These are phyloP conservation scores for Battus philenor DNA, from an alignment of 1,140 invertebrate species.

Conservation along the genomic window DNA sequence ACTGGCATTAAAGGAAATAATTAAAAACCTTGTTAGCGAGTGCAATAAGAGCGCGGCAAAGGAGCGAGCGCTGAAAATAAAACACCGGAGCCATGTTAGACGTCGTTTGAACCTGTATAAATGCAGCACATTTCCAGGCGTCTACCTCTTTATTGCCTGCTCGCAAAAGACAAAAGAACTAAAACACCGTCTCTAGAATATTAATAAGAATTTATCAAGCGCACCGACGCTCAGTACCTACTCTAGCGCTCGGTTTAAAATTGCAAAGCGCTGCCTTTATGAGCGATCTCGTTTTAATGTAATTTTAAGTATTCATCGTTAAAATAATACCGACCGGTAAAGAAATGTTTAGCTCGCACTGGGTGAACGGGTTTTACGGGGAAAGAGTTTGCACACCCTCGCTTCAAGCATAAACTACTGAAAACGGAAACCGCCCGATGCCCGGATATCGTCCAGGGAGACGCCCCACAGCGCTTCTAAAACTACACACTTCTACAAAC, in stretches of 20 bases:
- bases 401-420: constrained; percentile 26
- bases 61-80: constrained; percentile 65
- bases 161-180: constrained; percentile 60
- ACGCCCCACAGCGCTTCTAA: neutral
- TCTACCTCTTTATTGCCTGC: constrained; percentile 67
- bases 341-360: constrained; percentile 33
- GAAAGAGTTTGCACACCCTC: constrained; percentile 40
- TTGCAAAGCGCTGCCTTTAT: constrained; percentile 28
- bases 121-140: constrained; percentile 65
- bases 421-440: constrained; percentile 1
- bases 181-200: constrained; percentile 56
- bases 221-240: constrained; percentile 20
- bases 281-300: constrained; percentile 27
- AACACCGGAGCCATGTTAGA: constrained; percentile 40
- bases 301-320: constrained; percentile 42
- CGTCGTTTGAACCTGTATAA: constrained; percentile 57
- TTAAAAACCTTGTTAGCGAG: constrained; percentile 73
- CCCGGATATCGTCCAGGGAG: constrained; percentile 10
- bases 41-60: constrained; percentile 65
- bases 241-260: constrained; percentile 26
- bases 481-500: neutral
- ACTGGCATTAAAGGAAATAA: constrained; percentile 72
- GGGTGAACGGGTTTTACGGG: constrained; percentile 37
- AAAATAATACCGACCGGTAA: constrained; percentile 30
- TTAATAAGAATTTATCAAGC: constrained; percentile 60